Percentiles rank a stretch among this genome's conserved stretches.
Evolutionary conservation across 1,140 invertebrate species (phyloP).

Genomic region (Hydropsyche tenuis): DNA sequence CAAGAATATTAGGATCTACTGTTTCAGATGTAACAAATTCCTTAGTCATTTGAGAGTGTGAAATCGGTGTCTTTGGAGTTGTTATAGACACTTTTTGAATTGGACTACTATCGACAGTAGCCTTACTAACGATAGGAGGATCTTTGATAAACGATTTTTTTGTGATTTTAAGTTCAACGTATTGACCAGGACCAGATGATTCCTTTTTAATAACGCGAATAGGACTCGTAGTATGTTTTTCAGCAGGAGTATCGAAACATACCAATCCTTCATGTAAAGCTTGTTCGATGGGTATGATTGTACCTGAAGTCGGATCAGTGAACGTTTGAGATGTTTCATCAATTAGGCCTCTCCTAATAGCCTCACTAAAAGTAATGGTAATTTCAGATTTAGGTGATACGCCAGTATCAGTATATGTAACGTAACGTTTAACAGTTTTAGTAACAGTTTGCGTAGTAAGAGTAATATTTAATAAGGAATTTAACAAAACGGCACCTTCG

Average conservation of each 20-base stretch:
- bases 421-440: conserved; percentile 79
- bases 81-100: background rate
- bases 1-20: conserved; percentile 12
- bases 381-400: conserved; percentile 66
- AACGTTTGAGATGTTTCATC: conserved; percentile 81
- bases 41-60: background rate
- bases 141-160: conserved; percentile 63
- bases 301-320: conserved; percentile 77
- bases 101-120: background rate
- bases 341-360: conserved; percentile 78
- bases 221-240: conserved; percentile 39
- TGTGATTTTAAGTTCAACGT: conserved; percentile 62
- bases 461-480: conserved; percentile 83
- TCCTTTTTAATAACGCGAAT: conserved; percentile 55
- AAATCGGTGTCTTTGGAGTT: background rate
- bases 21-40: background rate
- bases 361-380: conserved; percentile 78
- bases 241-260: conserved; percentile 66
- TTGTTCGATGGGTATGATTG: conserved; percentile 80
- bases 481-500: conserved; percentile 83
- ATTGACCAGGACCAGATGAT: conserved; percentile 56
- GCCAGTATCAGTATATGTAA: conserved; percentile 73
- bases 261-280: conserved; percentile 77
- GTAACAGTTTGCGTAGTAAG: conserved; percentile 85
- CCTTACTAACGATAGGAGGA: conserved; percentile 38